Evolutionary conservation across 2,888 invertebrate species (phyloP).

Genomic region (Phortica okadai): DNA sequence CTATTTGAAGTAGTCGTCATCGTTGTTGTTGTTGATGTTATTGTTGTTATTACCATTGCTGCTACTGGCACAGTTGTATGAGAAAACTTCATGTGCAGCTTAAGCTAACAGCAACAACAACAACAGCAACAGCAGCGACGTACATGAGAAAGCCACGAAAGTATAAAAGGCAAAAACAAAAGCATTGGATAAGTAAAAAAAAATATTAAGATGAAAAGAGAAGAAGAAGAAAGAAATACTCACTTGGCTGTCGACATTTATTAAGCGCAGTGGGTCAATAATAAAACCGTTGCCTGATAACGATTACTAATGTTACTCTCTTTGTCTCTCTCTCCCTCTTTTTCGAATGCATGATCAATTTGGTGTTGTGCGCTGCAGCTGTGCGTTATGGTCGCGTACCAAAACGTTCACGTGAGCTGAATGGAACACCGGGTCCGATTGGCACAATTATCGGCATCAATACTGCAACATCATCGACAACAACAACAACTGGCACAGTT

Average conservation of each 20-base stretch:
- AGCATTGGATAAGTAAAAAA: conserved; percentile 30
- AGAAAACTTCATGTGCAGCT: neutral
- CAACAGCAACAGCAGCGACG: conserved; percentile 17
- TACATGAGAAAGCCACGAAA: neutral
- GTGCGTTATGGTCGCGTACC: conserved; percentile 98
- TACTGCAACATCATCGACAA: conserved; percentile 33
- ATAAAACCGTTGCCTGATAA: conserved; percentile 67
- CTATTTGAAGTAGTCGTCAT: conserved; percentile 29
- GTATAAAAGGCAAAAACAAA: neutral
- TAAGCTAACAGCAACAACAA: conserved; percentile 37
- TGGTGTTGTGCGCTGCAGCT: conserved; percentile 79
- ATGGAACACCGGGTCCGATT: conserved; percentile 70
- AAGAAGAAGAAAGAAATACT: conserved; percentile 54
- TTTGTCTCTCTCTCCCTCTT: neutral
- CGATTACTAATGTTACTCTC: conserved; percentile 41
- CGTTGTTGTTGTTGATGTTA: neutral
- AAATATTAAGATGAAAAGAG: conserved; percentile 33
- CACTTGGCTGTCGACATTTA: conserved; percentile 65
- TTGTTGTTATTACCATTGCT: neutral
- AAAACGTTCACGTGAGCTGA: conserved; percentile 91
- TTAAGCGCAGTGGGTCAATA: conserved; percentile 76
- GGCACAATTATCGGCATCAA: conserved; percentile 41
- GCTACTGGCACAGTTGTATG: neutral
- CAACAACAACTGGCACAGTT: conserved; percentile 1
- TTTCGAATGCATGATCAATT: conserved; percentile 21